Base-by-base conservation (phyloP, 2,113 vertebrate genomes). In the Rafetus swinhoei region DNA sequence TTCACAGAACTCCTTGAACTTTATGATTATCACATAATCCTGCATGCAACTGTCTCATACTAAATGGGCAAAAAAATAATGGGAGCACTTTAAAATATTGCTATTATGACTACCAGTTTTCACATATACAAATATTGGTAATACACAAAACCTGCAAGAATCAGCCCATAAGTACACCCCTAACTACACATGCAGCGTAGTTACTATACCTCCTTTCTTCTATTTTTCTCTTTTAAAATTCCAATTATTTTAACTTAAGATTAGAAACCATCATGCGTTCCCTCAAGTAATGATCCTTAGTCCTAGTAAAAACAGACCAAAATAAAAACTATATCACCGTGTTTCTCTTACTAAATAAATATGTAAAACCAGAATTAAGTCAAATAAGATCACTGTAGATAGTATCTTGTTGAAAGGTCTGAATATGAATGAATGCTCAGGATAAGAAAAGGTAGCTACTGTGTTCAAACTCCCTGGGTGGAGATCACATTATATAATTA, bases 141-240 rank as follows among this genome's bases (percentile, higher is more conserved):
- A 5, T 22, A 72, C 1, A 15, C 0, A 0, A 50, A 90, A 45
- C 45, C 45, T 54, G 5, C 2, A 39, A 19, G 50, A n/a, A 79
- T 32, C 25, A 82, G 22, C 21, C 86, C 54, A 85, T 27, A 5
- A 54, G 2, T 25, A 2, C 56, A 77, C n/a, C 52, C 80, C 60
- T 82, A 22, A 1, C 4, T 9, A 4, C 29, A 87, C 69, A 79
- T 82, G 56, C 83, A 79, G 6, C 1, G 10, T 45, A 45, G 45
- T 54, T 22, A 60, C n/a, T n/a, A 0, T 54, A 60, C 81, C 90
- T 84, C 89, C 54, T 27, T 16, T 59, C 25, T 56, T 80, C 57
- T 5, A 89, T n/a, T 57, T 52, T 39, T 13, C 35, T 69, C 50
- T 35, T 84, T 2, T 77, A 16, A 1, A 13, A 32, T 35, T 72